Conservation (phyloP, 1,140 invertebrate genomes). For the Apis dorsata region DNA sequence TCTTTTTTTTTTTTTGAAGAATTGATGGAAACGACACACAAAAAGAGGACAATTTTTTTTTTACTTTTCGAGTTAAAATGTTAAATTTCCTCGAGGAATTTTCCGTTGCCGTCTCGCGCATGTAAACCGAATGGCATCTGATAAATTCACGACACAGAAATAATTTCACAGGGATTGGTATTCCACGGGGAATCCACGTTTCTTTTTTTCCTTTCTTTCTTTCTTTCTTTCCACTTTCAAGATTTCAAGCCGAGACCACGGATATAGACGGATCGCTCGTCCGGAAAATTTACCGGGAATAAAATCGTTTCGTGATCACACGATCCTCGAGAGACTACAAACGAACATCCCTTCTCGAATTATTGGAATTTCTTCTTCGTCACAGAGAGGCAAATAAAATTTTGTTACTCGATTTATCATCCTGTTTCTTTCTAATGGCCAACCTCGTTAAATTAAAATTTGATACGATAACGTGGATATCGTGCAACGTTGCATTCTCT, state of each 20-base stretch:
- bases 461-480: no score
- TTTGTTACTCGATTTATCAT: background rate
- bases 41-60: no score
- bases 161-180: background rate
- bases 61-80: background rate
- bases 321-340: background rate
- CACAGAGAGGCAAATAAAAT: background rate
- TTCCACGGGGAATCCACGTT: background rate
- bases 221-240: background rate
- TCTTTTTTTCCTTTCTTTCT: background rate
- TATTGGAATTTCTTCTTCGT: background rate
- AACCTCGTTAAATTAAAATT: background rate
- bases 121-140: background rate
- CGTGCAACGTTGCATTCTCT: background rate
- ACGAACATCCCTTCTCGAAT: background rate
- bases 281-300: background rate
- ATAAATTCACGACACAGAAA: background rate
- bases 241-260: background rate
- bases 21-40: no score
- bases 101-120: background rate
- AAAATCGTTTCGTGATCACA: conserved; percentile 18
- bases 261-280: conserved; percentile 1
- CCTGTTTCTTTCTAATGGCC: no score
- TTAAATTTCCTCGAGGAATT: background rate
- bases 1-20: background rate